These are phyloP conservation scores for Oeneis ivallda DNA, from an alignment of 2,888 invertebrate species.

Conservation along the genomic window DNA sequence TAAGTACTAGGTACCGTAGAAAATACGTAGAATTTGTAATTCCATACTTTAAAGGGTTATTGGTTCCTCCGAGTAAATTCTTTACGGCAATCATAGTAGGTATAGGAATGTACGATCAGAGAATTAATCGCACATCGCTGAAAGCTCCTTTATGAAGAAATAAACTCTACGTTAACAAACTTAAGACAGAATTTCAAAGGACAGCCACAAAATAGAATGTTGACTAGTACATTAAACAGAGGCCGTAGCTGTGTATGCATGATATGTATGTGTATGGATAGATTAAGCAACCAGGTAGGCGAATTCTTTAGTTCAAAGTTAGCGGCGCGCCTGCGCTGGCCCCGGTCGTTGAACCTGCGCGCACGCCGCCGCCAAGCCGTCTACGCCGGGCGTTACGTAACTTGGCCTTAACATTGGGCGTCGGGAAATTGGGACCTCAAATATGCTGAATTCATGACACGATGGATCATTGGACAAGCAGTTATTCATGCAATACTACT, in stretches of 20 bases:
- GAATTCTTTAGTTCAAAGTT: constrained; percentile 54
- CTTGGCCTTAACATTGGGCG: constrained; percentile 75
- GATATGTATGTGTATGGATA: constrained; percentile 15
- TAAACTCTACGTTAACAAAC: neutral
- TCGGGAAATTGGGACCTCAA: constrained; percentile 46
- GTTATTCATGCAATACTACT: neutral
- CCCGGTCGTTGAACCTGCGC: constrained; percentile 72
- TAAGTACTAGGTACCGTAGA: neutral
- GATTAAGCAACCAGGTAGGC: constrained; percentile 31
- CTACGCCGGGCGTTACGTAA: constrained; percentile 71
- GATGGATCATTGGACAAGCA: neutral
- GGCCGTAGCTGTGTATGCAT: neutral
- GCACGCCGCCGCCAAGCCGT: constrained; percentile 78
- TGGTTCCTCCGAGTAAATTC: constrained; percentile 11
- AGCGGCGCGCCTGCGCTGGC: constrained; percentile 65
- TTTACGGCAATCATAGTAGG: constrained; percentile 17
- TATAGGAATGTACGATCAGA: constrained; percentile 20
- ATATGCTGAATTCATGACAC: constrained; percentile 1
- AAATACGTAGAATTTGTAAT: neutral
- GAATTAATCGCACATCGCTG: constrained; percentile 12
- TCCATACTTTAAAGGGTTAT: constrained; percentile 3
- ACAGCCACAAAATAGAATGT: constrained; percentile 13
- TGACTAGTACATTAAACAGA: constrained; percentile 19
- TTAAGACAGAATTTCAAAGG: constrained; percentile 16
- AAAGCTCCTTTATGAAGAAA: neutral